Evolutionary conservation across 2,797 vertebrate species (phyloP).

Genomic region (Pseudomugil tenellus): DNA sequence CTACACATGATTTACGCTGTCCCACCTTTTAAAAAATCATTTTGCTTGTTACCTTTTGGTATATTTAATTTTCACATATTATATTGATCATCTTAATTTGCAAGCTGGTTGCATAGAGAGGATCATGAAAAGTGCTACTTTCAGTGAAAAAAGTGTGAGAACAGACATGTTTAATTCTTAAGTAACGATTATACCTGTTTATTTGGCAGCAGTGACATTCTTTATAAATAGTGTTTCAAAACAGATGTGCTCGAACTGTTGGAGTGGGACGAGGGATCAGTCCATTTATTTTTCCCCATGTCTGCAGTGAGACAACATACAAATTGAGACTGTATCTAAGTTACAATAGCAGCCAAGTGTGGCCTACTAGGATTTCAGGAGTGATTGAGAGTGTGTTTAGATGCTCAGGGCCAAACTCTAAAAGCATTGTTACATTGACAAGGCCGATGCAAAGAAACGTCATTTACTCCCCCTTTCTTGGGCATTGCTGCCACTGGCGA

Average conservation of each 20-base stretch:
- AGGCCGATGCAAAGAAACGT: conserved; percentile 82
- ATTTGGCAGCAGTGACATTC: conserved; percentile 61
- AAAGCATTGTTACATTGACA: conserved; percentile 87
- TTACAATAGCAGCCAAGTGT: conserved; percentile 84
- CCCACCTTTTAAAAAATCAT: neutral
- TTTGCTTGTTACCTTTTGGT: neutral
- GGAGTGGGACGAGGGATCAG: conserved; percentile 75
- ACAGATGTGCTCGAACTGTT: conserved; percentile 77
- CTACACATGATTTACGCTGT: neutral
- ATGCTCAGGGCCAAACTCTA: conserved; percentile 88
- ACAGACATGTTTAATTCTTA: conserved; percentile 27
- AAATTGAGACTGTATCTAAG: conserved; percentile 87
- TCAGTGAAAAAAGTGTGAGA: conserved; percentile 15
- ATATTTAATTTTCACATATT: neutral
- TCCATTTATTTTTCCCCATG: conserved; percentile 81
- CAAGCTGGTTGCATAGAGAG: conserved; percentile 5
- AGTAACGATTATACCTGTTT: conserved; percentile 52
- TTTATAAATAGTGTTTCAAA: conserved; percentile 69
- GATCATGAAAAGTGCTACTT: conserved; percentile 10
- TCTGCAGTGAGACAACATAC: conserved; percentile 82
- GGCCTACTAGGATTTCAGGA: conserved; percentile 82
- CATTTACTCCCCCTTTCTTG: conserved; percentile 75
- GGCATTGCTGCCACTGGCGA: conserved; percentile 79
- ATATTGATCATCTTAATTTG: conserved; percentile 3
- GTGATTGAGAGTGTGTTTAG: conserved; percentile 87